These are phyloP conservation scores for Pomatostomus ruficeps DNA, from an alignment of 2,113 vertebrate species.

Conservation along the genomic window DNA sequence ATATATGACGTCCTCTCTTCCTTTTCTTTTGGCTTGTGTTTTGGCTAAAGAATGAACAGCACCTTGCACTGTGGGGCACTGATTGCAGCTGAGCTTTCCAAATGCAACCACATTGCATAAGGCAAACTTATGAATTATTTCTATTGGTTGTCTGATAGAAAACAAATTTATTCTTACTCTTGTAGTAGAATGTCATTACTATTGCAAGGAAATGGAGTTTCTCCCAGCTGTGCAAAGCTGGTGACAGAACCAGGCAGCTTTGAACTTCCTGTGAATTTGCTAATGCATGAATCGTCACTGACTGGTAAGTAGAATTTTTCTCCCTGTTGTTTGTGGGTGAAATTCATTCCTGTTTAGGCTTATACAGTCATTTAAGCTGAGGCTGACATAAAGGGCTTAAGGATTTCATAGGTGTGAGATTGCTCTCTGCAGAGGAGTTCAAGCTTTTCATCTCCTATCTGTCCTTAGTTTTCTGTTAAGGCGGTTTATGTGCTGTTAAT, in stretches of 20 bases:
- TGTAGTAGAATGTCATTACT: slow-evolving; percentile 52
- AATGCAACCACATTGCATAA: background rate
- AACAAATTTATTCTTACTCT: slow-evolving; percentile 45
- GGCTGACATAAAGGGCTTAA: background rate
- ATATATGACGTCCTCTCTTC: background rate
- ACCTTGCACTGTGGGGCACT: background rate
- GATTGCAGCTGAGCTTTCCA: slow-evolving; percentile 18
- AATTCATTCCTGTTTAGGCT: background rate
- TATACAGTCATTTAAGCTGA: background rate
- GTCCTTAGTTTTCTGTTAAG: background rate
- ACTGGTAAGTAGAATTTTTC: slow-evolving; percentile 5
- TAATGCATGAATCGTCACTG: background rate
- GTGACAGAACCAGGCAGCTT: slow-evolving; percentile 44
- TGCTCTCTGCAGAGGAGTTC: background rate
- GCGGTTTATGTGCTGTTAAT: background rate
- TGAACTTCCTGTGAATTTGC: background rate
- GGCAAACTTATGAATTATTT: slow-evolving; percentile 49
- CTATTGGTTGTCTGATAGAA: slow-evolving; percentile 25
- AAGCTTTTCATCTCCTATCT: background rate
- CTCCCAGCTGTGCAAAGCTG: slow-evolving; percentile 35
- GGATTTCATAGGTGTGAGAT: background rate
- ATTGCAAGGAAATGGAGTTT: slow-evolving; percentile 26
- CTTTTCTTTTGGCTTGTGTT: background rate
- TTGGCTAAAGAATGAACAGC: background rate
- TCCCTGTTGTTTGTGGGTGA: slow-evolving; percentile 12